Conservation (phyloP, 2,113 vertebrate genomes). For the Delphinapterus leucas region DNA sequence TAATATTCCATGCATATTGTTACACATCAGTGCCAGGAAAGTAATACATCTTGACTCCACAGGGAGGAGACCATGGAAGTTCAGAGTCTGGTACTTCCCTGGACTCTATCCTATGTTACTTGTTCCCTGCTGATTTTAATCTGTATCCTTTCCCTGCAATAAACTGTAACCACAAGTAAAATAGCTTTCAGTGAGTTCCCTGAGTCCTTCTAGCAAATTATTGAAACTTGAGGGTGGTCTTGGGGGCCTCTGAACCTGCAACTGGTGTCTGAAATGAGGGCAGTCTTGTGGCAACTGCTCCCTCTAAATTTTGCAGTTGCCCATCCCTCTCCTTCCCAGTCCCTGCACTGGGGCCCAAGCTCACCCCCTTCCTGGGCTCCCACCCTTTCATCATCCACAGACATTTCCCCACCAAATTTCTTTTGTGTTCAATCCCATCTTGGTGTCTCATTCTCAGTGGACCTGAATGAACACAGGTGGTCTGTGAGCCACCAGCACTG, state of each 20-base stretch:
- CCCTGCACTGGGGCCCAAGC: background rate
- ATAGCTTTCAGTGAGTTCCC: background rate
- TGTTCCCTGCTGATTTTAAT: background rate
- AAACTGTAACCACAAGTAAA: background rate
- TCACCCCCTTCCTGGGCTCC: background rate
- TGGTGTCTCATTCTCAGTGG: background rate
- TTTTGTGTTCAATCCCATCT: background rate
- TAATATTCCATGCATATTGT: background rate
- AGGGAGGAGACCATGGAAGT: background rate
- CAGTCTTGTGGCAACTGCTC: background rate
- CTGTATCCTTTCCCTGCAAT: background rate
- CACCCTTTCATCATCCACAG: background rate
- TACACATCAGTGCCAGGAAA: background rate
- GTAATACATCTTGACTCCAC: no score
- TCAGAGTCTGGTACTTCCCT: background rate
- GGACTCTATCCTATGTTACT: background rate
- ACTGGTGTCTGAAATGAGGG: background rate
- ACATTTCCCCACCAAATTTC: background rate
- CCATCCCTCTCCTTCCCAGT: background rate
- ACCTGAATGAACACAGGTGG: background rate
- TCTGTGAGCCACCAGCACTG: background rate
- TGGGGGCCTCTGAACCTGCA: background rate
- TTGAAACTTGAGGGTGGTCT: background rate
- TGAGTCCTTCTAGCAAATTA: background rate
- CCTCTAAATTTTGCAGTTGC: background rate